Percentiles rank a stretch among this genome's conserved stretches.
These are phyloP conservation scores for Chaetodon auriga DNA, from an alignment of 2,113 vertebrate species.

Conservation along the genomic window DNA sequence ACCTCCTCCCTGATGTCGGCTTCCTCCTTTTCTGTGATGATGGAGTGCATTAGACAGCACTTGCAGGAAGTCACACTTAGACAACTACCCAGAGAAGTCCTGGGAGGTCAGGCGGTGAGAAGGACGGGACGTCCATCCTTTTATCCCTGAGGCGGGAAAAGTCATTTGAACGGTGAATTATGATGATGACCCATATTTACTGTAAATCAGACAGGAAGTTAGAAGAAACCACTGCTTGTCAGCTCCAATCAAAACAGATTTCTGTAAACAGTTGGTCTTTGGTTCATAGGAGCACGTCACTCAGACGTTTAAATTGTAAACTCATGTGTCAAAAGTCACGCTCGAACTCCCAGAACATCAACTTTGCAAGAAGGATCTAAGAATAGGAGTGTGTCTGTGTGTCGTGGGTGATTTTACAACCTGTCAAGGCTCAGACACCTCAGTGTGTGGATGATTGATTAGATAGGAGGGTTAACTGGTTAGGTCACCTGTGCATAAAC, in stretches of 20 bases:
- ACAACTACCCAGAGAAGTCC: background rate
- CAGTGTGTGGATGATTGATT: too few species aligned
- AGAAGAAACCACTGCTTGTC: background rate
- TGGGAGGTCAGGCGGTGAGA: too few species aligned
- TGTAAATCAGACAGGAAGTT: background rate
- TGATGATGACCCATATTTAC: background rate
- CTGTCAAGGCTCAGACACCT: background rate
- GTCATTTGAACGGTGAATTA: background rate
- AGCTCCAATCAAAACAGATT: background rate
- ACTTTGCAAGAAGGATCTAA: background rate
- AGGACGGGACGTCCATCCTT: background rate
- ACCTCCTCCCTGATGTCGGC: conserved; percentile 17
- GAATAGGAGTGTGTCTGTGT: background rate
- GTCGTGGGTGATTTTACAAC: background rate
- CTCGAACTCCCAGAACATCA: background rate
- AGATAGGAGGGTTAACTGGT: background rate
- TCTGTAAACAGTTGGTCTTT: background rate
- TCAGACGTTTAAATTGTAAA: background rate
- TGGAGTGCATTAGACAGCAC: background rate
- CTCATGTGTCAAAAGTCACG: background rate
- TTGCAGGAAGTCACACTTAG: background rate
- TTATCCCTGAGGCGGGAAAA: background rate
- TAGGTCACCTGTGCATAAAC: background rate
- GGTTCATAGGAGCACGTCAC: too few species aligned
- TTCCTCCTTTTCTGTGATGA: conserved; percentile 55